Conservation (phyloP, 2,888 invertebrate genomes). For the Celastrina argiolus region DNA sequence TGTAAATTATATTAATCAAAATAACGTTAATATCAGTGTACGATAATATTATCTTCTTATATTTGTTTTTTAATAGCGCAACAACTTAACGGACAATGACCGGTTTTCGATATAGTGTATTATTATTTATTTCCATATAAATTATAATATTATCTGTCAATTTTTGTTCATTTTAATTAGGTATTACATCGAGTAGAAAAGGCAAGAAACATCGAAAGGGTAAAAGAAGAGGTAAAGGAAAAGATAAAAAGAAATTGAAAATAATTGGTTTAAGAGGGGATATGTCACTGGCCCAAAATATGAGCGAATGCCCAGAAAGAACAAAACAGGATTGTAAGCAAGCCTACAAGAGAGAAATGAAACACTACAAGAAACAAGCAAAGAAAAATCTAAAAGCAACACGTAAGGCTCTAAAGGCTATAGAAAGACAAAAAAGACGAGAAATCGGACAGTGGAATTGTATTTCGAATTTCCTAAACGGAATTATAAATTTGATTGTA, state of each 20-base stretch:
- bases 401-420: slow-evolving; percentile 31
- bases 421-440: slow-evolving; percentile 36
- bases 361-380: slow-evolving; percentile 32
- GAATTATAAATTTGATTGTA: slow-evolving; percentile 36
- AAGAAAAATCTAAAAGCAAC: slow-evolving; percentile 32
- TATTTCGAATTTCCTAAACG: slow-evolving; percentile 38
- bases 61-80: too few species aligned
- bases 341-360: slow-evolving; percentile 32
- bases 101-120: too few species aligned
- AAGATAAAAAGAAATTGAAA: slow-evolving; percentile 19
- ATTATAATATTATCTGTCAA: background rate
- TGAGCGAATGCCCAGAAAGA: slow-evolving; percentile 22
- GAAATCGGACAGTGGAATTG: slow-evolving; percentile 36
- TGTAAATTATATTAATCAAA: too few species aligned
- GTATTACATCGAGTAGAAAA: background rate
- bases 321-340: slow-evolving; percentile 26
- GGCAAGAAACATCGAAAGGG: background rate
- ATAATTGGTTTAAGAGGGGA: slow-evolving; percentile 8
- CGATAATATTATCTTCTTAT: too few species aligned
- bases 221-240: slow-evolving; percentile 22
- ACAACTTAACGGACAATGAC: too few species aligned
- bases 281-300: background rate
- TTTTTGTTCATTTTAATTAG: background rate
- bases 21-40: too few species aligned
- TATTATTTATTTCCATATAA: background rate